Conservation (phyloP, 2,113 vertebrate genomes). For the Toxostoma redivivum region DNA sequence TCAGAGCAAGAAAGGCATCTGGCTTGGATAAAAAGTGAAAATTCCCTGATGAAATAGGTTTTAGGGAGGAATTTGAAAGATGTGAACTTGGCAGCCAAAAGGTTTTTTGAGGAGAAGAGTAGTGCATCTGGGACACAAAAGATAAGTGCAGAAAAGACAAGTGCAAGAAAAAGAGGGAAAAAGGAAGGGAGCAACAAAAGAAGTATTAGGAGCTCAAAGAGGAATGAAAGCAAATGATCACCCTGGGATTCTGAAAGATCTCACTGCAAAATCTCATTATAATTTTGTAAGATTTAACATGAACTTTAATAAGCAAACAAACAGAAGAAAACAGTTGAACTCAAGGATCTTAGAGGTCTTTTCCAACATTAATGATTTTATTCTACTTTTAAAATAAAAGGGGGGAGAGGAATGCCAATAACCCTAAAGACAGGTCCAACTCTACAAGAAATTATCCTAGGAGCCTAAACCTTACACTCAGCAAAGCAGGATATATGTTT, state of each 20-base stretch:
- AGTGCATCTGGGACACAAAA: neutral
- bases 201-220: neutral
- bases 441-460: neutral
- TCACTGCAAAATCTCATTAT: neutral
- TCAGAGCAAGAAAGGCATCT: neutral
- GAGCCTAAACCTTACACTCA: neutral
- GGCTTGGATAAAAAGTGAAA: slow-evolving; percentile 18
- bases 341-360: neutral
- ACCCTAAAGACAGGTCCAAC: neutral
- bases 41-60: neutral
- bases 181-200: neutral
- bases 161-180: neutral
- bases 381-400: neutral
- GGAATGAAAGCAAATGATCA: neutral
- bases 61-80: slow-evolving; percentile 29
- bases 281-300: neutral
- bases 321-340: neutral
- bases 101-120: neutral
- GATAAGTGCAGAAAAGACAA: neutral
- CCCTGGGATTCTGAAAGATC: neutral
- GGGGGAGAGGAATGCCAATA: neutral
- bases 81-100: neutral
- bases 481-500: neutral
- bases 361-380: neutral
- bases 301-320: neutral